phyloP scores from a whole-genome alignment of 2,113 vertebrate species.

The Tenrec ecaudatus region DNA sequence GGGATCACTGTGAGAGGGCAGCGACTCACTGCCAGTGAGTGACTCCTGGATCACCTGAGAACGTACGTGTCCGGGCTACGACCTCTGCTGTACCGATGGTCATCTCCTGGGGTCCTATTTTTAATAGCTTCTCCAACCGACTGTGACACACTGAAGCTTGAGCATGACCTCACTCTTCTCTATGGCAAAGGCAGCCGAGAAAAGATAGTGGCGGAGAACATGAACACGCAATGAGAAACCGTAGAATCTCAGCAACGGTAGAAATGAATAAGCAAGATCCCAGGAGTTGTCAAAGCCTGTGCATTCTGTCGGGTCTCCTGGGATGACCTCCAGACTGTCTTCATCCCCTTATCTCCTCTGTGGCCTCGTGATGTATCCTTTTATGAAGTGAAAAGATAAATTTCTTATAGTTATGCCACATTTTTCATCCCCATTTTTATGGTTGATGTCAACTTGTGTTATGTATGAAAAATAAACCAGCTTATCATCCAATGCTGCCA shows the following conservation, averaged over 20 bases:
- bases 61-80: not conserved
- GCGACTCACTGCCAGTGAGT: no score
- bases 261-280: not conserved
- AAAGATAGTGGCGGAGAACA: not conserved
- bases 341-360: not conserved
- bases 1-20: no score
- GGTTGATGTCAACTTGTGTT: conserved; percentile 38
- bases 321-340: not conserved
- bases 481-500: not conserved
- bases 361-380: not conserved
- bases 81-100: not conserved
- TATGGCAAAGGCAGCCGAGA: not conserved
- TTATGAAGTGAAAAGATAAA: conserved; percentile 30
- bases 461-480: conserved; percentile 53
- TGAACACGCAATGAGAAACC: not conserved
- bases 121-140: not conserved
- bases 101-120: not conserved
- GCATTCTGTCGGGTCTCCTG: not conserved
- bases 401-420: not conserved
- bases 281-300: not conserved
- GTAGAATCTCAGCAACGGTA: not conserved
- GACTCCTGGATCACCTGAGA: not conserved
- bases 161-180: conserved; percentile 38
- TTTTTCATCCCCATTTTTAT: conserved; percentile 69
- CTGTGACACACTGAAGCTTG: conserved; percentile 24